Evolutionary conservation across 2,113 vertebrate species (phyloP).

Genomic region (Sebastes schlegelii): DNA sequence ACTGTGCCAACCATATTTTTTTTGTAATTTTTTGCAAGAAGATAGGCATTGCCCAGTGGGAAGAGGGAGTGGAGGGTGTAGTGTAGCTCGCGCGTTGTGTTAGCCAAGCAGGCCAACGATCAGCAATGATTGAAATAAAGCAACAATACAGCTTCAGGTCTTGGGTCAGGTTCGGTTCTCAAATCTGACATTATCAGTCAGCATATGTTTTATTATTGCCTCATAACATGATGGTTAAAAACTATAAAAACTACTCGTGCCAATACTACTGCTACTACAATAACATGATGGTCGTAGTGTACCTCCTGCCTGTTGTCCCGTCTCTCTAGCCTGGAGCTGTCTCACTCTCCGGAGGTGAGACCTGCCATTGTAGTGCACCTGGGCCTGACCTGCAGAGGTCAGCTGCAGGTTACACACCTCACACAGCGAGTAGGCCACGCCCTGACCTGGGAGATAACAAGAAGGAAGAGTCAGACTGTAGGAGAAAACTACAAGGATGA

Average conservation of each 20-base stretch:
- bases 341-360: conserved; percentile 94
- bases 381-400: conserved; percentile 92
- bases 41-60: neutral
- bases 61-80: neutral
- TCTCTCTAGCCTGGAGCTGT: conserved; percentile 79
- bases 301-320: conserved; percentile 57
- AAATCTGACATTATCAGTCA: neutral
- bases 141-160: neutral
- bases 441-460: conserved; percentile 47
- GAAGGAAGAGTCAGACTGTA: neutral
- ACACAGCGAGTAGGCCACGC: conserved; percentile 90
- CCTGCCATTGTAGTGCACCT: conserved; percentile 95
- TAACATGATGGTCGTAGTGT: neutral
- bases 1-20: neutral
- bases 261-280: neutral
- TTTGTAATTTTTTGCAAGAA: neutral
- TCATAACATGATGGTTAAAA: neutral
- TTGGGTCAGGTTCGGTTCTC: neutral
- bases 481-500: neutral
- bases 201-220: neutral
- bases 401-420: conserved; percentile 97
- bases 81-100: neutral
- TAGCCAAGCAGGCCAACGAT: neutral
- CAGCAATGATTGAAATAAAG: neutral
- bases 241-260: neutral